These are phyloP conservation scores for Formicarius rufipectus DNA, from an alignment of 2,113 vertebrate genomes.

Conservation along the genomic window DNA sequence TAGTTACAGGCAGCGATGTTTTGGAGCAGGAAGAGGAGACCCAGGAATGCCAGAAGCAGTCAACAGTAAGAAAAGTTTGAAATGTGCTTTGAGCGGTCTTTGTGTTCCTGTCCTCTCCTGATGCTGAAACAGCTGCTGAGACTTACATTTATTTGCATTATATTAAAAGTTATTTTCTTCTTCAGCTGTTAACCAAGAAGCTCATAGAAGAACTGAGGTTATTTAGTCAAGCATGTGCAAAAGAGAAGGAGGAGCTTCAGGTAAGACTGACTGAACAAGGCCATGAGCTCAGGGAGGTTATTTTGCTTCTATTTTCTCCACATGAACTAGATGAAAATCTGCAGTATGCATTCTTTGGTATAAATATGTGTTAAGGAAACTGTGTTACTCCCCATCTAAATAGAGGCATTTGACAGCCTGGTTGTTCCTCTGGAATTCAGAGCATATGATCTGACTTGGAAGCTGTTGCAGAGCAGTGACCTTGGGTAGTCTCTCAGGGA, in stretches of 20 bases:
- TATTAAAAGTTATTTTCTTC: background rate
- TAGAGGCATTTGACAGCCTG: rapidly evolving
- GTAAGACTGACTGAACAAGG: constrained; percentile 36
- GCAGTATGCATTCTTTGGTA: rapidly evolving
- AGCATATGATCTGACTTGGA: rapidly evolving
- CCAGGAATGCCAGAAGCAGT: constrained; percentile 13
- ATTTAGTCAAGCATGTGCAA: constrained; percentile 62
- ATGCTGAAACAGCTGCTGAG: background rate
- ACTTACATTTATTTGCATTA: background rate
- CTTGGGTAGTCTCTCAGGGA: background rate
- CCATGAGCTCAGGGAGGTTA: background rate
- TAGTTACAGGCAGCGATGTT: constrained; percentile 57
- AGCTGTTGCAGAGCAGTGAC: background rate
- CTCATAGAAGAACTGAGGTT: constrained; percentile 63
- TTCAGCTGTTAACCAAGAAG: constrained; percentile 67
- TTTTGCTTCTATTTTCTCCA: background rate
- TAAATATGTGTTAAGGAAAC: background rate
- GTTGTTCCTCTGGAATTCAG: background rate
- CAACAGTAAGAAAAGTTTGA: constrained; percentile 53
- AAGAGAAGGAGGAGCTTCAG: constrained; percentile 70
- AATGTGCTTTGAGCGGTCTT: background rate
- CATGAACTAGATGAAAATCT: background rate
- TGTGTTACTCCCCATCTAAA: background rate
- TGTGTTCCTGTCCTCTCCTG: background rate
- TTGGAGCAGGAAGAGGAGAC: constrained; percentile 34